Conservation (phyloP, 2,888 invertebrate genomes). For the Maniola hyperantus region DNA sequence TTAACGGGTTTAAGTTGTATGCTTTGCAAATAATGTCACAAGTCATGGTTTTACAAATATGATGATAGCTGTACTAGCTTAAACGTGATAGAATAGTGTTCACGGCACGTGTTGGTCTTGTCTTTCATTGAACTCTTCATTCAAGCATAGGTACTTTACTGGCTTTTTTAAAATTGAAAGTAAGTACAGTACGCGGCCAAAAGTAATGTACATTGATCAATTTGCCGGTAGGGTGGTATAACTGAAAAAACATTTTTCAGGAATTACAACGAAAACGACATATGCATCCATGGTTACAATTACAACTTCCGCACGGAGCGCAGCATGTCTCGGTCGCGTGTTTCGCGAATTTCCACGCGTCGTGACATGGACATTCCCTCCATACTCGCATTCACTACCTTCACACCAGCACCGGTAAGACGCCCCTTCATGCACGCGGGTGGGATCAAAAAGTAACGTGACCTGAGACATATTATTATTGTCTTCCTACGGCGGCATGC, state of each 20-base stretch:
- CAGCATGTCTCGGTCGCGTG: constrained; percentile 67
- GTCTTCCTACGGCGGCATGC: too few relatives aligned
- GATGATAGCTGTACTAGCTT: neutral
- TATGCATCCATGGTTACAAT: constrained; percentile 58
- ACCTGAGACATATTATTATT: too few relatives aligned
- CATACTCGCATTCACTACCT: constrained; percentile 67
- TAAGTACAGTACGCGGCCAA: too few relatives aligned
- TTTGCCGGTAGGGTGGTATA: neutral
- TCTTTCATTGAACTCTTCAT: neutral
- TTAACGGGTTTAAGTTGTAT: constrained; percentile 15
- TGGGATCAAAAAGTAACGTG: too few relatives aligned
- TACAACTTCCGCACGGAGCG: constrained; percentile 64
- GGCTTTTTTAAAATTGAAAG: too few relatives aligned
- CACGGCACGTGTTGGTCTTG: neutral
- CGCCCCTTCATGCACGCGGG: too few relatives aligned
- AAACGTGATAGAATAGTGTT: constrained; percentile 10
- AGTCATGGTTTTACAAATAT: constrained; percentile 11
- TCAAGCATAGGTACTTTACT: too few relatives aligned
- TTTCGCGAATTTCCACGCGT: constrained; percentile 69
- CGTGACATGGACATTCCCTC: constrained; percentile 77
- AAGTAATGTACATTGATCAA: too few relatives aligned
- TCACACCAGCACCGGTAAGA: constrained; percentile 53
- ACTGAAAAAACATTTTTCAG: constrained; percentile 7
- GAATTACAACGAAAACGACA: constrained; percentile 45
- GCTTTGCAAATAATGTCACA: constrained; percentile 15